These are phyloP conservation scores for Polypedilum pembai DNA, from an alignment of 1,140 invertebrate genomes.

Conservation along the genomic window DNA sequence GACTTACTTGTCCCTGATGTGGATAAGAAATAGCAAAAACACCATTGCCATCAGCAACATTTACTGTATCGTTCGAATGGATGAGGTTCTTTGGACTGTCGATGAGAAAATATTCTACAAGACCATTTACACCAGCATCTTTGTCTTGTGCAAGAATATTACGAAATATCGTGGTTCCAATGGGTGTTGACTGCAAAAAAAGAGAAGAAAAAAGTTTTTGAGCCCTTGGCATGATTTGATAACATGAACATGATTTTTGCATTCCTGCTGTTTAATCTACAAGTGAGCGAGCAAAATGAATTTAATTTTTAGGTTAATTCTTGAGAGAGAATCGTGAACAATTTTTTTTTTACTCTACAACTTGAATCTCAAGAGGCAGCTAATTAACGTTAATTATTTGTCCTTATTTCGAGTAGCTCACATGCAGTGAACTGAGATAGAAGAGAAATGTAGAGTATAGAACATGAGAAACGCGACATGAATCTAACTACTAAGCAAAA, in stretches of 20 bases:
- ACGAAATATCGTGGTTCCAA: slow-evolving; percentile 79
- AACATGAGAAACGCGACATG: slow-evolving; percentile 11
- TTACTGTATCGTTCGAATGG: slow-evolving; percentile 54
- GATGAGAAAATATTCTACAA: slow-evolving; percentile 72
- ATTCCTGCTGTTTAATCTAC: slow-evolving; percentile 5
- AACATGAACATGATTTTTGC: slow-evolving; percentile 11
- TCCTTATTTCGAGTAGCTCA: not conserved
- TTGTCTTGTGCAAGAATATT: slow-evolving; percentile 74
- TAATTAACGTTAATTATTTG: slow-evolving; percentile 26
- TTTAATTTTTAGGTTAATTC: slow-evolving; percentile 3
- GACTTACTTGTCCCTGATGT: slow-evolving; percentile 66
- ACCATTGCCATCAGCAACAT: slow-evolving; percentile 69
- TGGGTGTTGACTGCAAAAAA: slow-evolving; percentile 65
- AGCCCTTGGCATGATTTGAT: not conserved
- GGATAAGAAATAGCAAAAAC: slow-evolving; percentile 79
- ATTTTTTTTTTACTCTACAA: not conserved
- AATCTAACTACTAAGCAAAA: not conserved
- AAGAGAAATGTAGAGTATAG: not conserved
- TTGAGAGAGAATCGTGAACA: not conserved
- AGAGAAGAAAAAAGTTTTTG: slow-evolving; percentile 32
- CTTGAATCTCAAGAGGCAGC: slow-evolving; percentile 6
- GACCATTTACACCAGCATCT: slow-evolving; percentile 78
- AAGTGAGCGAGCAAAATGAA: not conserved
- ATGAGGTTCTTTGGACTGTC: slow-evolving; percentile 48
- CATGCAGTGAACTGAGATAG: not conserved